Percentiles rank a stretch among this genome's conserved stretches.
phyloP scores from a whole-genome alignment of 2,888 invertebrate species.

The Pristionchus arcanus region DNA sequence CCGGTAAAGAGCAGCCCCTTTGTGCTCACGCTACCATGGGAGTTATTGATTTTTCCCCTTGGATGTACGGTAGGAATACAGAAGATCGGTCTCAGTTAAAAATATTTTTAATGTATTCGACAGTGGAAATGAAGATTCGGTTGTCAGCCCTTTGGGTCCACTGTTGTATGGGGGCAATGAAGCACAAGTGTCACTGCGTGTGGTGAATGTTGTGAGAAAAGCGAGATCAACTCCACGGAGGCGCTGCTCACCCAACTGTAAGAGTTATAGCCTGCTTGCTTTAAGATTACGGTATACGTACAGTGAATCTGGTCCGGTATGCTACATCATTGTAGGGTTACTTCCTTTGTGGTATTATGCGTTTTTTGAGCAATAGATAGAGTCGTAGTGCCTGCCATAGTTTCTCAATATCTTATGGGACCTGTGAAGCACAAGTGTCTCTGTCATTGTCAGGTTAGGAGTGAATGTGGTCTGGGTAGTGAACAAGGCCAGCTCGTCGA shows the following conservation, averaged over 20 bases:
- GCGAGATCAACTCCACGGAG: constrained; percentile 26
- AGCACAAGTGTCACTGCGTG: not conserved
- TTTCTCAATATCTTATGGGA: not conserved
- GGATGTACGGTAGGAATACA: too few relatives aligned
- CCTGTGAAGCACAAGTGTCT: not conserved
- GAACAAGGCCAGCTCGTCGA: constrained; percentile 26
- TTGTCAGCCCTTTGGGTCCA: too few relatives aligned
- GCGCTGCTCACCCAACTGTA: constrained; percentile 40
- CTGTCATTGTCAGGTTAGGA: not conserved
- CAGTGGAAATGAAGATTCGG: too few relatives aligned
- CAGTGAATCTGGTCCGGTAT: too few relatives aligned
- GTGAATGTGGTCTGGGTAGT: not conserved
- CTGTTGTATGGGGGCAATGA: not conserved
- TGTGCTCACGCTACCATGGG: constrained; percentile 33
- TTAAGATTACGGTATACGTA: too few relatives aligned
- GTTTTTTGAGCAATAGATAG: too few relatives aligned
- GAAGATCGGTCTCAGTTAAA: too few relatives aligned
- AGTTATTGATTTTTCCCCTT: not conserved
- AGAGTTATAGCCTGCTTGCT: not conserved
- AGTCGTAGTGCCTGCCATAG: too few relatives aligned
- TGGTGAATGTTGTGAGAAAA: not conserved
- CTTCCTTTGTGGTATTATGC: too few relatives aligned
- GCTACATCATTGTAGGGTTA: too few relatives aligned
- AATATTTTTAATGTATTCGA: too few relatives aligned
- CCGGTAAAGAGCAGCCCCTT: too few relatives aligned